Evolutionary conservation across 2,113 vertebrate genomes (phyloP).

Genomic region (Crotophaga sulcirostris): DNA sequence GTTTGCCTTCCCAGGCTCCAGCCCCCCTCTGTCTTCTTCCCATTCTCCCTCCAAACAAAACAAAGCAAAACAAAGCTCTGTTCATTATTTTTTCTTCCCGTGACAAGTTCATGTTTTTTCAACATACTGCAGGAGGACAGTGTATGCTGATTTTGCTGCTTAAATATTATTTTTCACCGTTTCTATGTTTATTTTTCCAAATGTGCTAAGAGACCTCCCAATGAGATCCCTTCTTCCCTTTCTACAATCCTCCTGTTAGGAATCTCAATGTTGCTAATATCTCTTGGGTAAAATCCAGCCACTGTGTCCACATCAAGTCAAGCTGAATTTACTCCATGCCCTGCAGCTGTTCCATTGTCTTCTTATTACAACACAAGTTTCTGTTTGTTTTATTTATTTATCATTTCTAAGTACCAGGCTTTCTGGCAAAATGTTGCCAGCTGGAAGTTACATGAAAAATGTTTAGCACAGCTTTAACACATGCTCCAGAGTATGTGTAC

Average conservation of each 20-base stretch:
- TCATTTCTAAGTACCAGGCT: conserved; percentile 6
- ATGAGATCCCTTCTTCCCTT: conserved; percentile 16
- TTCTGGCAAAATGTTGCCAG: conserved; percentile 56
- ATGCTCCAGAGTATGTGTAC: conserved; percentile 16
- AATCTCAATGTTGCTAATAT: conserved; percentile 34
- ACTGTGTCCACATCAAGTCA: conserved; percentile 46
- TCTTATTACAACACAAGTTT: conserved; percentile 25
- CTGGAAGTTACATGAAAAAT: conserved; percentile 53
- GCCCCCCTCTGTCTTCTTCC: not conserved
- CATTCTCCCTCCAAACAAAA: conserved; percentile 7
- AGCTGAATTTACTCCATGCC: conserved; percentile 50
- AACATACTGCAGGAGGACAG: conserved; percentile 5
- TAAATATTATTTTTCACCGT: conserved; percentile 51
- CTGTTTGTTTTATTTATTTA: conserved; percentile 61
- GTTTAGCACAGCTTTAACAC: conserved; percentile 50
- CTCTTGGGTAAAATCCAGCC: conserved; percentile 57
- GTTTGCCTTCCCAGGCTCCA: not conserved
- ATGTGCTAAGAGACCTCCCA: conserved; percentile 55
- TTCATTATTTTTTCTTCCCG: not conserved
- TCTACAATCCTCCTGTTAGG: conserved; percentile 14
- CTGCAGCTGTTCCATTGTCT: conserved; percentile 42
- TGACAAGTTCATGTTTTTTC: conserved; percentile 12
- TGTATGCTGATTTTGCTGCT: conserved; percentile 45
- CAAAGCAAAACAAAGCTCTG: not conserved
- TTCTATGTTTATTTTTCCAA: conserved; percentile 64